Base-by-base conservation (phyloP, 1,140 invertebrate species). In the Geopemphigus sp. region DNA sequence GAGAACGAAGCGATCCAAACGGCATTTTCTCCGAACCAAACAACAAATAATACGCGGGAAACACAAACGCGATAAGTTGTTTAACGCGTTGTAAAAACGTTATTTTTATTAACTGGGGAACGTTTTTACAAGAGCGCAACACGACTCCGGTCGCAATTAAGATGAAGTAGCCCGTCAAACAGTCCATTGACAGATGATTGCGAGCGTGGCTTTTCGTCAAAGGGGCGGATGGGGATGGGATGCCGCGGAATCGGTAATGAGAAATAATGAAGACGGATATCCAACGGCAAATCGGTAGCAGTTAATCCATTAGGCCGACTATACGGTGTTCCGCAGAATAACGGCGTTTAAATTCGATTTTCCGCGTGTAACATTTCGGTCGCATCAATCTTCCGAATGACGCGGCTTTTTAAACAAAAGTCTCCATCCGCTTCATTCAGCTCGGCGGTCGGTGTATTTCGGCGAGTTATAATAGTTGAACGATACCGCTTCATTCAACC, bases 231-330 rank as follows among this genome's bases (percentile, higher is more conserved):
- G 74, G 3, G 32, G 3, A 39, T n/a, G n/a, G n/a, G n/a, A n/a
- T n/a, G n/a, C 32, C 3, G 32, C 32, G 32, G 32, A 78, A 78
- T 78, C 29, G 57, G 74, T 61, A 78, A 78, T 78, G 74, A 78
- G 57, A 47, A 78, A 61, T 61, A 78, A 78, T 78, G 74, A 78
- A 78, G 74, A 78, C 57, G 19, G 56, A 78, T 78, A 19, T 24
- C 39, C n/a, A 47, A 39, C 50, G n/a, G 74, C 50, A 78, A 78
- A 78, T 63, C 56, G 39, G 56, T 12, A 26, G 22, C 59, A 78
- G 74, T 78, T 78, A 78, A 78, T 78, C 74, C 74, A 78, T 78
- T 78, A 78, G 32, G 17, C 56, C 14, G 39, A 61, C 29, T 17
- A n/a, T n/a, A 59, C 57, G 22, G n/a, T 63, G 63, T 78, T 26